Evolutionary conservation across 2,888 invertebrate species (phyloP).

Genomic region (Rhagonycha lutea): DNA sequence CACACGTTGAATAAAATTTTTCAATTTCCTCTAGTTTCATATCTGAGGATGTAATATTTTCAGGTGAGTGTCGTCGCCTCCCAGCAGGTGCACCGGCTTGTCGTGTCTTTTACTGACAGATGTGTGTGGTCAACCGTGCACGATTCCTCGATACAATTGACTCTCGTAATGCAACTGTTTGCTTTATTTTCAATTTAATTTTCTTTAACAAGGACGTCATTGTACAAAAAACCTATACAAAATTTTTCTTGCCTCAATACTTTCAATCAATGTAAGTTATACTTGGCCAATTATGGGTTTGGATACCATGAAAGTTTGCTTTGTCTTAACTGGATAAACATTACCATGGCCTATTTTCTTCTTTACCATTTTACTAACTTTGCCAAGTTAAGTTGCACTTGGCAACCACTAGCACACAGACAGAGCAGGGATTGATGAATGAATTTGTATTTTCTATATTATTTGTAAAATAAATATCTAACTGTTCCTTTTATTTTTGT

Average conservation of each 20-base stretch:
- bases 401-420: no score
- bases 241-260: neutral
- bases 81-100: constrained; percentile 46
- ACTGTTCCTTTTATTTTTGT: no score
- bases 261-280: neutral
- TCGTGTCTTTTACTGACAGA: constrained; percentile 46
- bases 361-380: no score
- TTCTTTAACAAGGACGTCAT: neutral
- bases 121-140: constrained; percentile 45
- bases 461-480: no score
- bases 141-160: constrained; percentile 37
- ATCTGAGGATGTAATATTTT: constrained; percentile 12
- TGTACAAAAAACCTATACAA: neutral
- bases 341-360: no score
- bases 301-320: no score
- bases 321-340: no score
- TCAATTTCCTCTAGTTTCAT: constrained; percentile 9
- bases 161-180: constrained; percentile 15
- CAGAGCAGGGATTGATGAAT: no score
- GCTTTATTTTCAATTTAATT: constrained; percentile 9
- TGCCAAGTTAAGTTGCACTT: no score
- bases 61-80: constrained; percentile 47
- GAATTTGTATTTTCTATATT: no score
- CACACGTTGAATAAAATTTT: constrained; percentile 4
- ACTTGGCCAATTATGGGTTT: neutral